phyloP scores from a whole-genome alignment of 2,888 invertebrate species.

The Magallana nippona region DNA sequence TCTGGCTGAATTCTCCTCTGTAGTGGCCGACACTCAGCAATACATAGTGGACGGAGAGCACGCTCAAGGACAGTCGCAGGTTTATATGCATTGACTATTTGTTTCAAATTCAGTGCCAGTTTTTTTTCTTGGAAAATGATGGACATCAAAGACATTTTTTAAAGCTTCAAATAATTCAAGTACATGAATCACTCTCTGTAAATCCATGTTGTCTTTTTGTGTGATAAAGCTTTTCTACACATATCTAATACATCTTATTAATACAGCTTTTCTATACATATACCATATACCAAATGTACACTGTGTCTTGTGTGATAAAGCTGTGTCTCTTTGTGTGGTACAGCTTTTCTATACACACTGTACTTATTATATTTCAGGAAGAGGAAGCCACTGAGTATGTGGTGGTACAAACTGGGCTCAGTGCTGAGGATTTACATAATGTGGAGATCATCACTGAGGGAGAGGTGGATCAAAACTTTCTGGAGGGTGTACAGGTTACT shows the following conservation, averaged over 20 bases:
- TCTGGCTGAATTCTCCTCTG: conserved; percentile 77
- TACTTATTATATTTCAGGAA: neutral
- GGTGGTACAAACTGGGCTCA: conserved; percentile 84
- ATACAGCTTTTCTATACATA: too few relatives aligned
- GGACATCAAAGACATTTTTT: too few relatives aligned
- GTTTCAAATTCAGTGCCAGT: too few relatives aligned
- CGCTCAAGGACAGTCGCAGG: conserved; percentile 48
- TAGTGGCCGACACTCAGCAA: conserved; percentile 77
- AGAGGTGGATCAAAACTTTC: conserved; percentile 56
- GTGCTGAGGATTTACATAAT: conserved; percentile 61
- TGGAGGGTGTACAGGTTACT: conserved; percentile 60
- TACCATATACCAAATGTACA: neutral
- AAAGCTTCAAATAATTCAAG: too few relatives aligned
- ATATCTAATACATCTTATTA: too few relatives aligned
- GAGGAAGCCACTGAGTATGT: conserved; percentile 90
- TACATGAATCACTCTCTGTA: too few relatives aligned
- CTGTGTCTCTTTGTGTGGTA: too few relatives aligned
- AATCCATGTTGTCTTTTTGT: too few relatives aligned
- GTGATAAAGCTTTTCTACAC: too few relatives aligned
- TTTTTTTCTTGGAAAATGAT: too few relatives aligned
- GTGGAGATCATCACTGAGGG: conserved; percentile 65
- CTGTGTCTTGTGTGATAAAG: neutral
- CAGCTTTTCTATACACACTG: neutral
- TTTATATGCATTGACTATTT: conserved; percentile 28
- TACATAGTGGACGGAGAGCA: conserved; percentile 64